A percentile compares a stretch with the other conserved stretches of the same genome.
Conservation (phyloP, 2,797 vertebrate species). For the Clarias pachynema region DNA sequence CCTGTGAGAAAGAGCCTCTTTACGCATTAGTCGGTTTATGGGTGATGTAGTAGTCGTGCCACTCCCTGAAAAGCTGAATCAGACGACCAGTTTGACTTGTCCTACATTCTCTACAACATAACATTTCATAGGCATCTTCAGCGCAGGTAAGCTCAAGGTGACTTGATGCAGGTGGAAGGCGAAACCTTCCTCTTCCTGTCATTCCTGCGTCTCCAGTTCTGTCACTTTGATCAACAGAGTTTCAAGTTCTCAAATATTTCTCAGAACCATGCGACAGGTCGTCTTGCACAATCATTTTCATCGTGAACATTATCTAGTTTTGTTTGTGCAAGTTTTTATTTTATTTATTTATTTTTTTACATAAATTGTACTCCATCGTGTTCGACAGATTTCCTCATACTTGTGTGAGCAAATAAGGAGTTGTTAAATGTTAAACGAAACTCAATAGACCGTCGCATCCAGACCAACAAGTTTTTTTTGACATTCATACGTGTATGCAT, state of each 20-base stretch:
- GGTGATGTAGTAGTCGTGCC: slow-evolving; percentile 39
- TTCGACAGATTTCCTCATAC: neutral
- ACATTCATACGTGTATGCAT: neutral
- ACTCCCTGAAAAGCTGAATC: slow-evolving; percentile 70
- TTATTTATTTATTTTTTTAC: neutral
- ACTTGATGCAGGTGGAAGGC: slow-evolving; percentile 9
- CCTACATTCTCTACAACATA: slow-evolving; percentile 36
- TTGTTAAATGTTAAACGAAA: neutral
- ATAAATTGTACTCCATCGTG: neutral
- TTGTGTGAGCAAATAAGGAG: neutral
- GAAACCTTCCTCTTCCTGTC: slow-evolving; percentile 59
- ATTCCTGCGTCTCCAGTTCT: slow-evolving; percentile 67
- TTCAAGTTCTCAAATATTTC: slow-evolving; percentile 18
- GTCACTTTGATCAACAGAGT: slow-evolving; percentile 52
- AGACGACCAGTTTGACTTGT: slow-evolving; percentile 64
- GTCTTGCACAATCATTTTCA: neutral
- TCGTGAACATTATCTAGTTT: neutral
- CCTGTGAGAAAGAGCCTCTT: neutral
- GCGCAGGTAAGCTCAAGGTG: slow-evolving; percentile 17
- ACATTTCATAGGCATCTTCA: neutral
- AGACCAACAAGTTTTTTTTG: slow-evolving; percentile 16
- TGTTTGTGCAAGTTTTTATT: neutral
- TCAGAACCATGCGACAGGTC: neutral
- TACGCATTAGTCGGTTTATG: neutral
- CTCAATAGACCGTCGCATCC: neutral